A percentile compares a stretch with the other conserved stretches of the same genome.
Conservation (phyloP, 2,888 invertebrate species). For the Xestia xanthographa region DNA sequence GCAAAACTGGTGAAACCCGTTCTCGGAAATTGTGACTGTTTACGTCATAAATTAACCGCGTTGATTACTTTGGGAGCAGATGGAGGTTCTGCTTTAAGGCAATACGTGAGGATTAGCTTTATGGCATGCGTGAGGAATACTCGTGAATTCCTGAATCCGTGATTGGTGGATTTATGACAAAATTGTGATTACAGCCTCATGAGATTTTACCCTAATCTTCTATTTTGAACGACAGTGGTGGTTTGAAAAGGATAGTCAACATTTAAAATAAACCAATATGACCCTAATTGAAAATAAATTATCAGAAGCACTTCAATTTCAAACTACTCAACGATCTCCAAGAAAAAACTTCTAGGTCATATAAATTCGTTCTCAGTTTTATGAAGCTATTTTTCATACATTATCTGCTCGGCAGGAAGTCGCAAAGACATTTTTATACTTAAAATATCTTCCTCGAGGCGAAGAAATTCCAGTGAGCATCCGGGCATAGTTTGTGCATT, state of each 20-base stretch:
- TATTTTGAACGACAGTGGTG: not conserved
- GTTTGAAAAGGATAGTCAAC: not conserved
- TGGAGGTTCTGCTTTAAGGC: constrained; percentile 64
- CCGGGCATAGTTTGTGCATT: constrained; percentile 79
- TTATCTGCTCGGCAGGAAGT: constrained; percentile 60
- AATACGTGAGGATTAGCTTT: constrained; percentile 59
- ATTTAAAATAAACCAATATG: not conserved
- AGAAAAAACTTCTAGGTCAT: constrained; percentile 42
- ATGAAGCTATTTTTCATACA: constrained; percentile 60
- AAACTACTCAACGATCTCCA: constrained; percentile 9
- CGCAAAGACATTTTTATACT: constrained; percentile 75
- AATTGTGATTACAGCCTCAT: not conserved
- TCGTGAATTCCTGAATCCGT: not conserved
- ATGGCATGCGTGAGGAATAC: constrained; percentile 12
- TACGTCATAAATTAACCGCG: constrained; percentile 74
- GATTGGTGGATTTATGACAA: not conserved
- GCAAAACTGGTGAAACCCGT: constrained; percentile 65
- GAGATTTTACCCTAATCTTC: not conserved
- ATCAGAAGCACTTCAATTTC: constrained; percentile 13
- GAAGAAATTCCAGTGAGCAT: constrained; percentile 75
- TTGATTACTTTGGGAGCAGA: constrained; percentile 71
- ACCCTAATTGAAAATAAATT: constrained; percentile 27
- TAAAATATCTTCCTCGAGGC: constrained; percentile 75
- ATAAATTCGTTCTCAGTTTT: constrained; percentile 44
- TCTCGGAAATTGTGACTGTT: constrained; percentile 69